Evolutionary conservation across 2,888 invertebrate genomes (phyloP).

Genomic region (Eurois occulta): DNA sequence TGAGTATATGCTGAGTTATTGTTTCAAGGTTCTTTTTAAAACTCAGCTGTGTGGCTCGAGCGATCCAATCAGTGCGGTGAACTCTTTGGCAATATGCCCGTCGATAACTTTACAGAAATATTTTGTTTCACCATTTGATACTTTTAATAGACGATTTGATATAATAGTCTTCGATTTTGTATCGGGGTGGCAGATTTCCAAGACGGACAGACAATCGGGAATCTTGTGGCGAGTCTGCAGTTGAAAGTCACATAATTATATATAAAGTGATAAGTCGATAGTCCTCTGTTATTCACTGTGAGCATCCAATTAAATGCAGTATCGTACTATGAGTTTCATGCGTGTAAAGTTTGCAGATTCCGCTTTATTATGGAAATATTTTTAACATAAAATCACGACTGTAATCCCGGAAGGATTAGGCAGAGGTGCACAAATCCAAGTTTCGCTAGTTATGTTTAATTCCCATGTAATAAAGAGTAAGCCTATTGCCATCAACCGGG

Average conservation of each 20-base stretch:
- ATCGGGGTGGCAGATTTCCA: slow-evolving; percentile 42
- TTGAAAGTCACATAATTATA: background rate
- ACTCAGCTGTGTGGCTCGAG: slow-evolving; percentile 28
- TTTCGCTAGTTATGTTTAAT: background rate
- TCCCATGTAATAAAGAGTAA: background rate
- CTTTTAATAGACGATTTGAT: slow-evolving; percentile 57
- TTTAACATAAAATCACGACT: background rate
- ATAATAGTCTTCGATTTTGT: slow-evolving; percentile 22
- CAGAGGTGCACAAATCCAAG: background rate
- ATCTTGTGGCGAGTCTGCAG: background rate
- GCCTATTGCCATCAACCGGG: background rate
- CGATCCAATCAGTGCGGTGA: slow-evolving; percentile 57
- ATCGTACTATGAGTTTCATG: background rate
- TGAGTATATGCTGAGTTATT: slow-evolving; percentile 24
- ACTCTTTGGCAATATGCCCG: slow-evolving; percentile 44
- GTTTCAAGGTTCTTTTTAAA: slow-evolving; percentile 40
- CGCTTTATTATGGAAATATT: background rate
- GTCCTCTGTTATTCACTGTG: background rate
- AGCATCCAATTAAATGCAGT: background rate
- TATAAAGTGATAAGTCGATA: slow-evolving; percentile 2
- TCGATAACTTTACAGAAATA: slow-evolving; percentile 50
- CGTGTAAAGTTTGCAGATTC: background rate
- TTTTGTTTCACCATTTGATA: slow-evolving; percentile 56
- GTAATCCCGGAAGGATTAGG: background rate
- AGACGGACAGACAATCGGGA: background rate